Evolutionary conservation across 2,113 vertebrate genomes (phyloP).

Genomic region (Colistium nudipinnis): DNA sequence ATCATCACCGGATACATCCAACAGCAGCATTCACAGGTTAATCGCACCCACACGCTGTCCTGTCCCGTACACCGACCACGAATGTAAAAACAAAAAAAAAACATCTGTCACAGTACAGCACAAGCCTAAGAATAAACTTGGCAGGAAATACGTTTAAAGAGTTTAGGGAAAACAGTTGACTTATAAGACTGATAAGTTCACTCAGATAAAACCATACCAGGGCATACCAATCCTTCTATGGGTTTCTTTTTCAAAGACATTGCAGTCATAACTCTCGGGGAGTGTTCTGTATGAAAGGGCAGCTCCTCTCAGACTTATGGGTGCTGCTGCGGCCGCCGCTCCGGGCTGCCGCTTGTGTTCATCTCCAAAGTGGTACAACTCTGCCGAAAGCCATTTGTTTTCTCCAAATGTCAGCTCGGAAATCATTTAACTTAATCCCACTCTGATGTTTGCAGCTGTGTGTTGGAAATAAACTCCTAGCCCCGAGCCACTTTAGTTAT

Average conservation of each 20-base stretch:
- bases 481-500: neutral
- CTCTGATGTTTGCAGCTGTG: neutral
- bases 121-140: slow-evolving; percentile 21
- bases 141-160: slow-evolving; percentile 18
- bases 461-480: neutral
- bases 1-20: slow-evolving; percentile 91
- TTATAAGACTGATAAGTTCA: slow-evolving; percentile 41
- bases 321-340: slow-evolving; percentile 12
- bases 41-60: slow-evolving; percentile 2
- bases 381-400: slow-evolving; percentile 24
- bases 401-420: slow-evolving; percentile 16
- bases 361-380: slow-evolving; percentile 17
- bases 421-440: slow-evolving; percentile 31
- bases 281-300: slow-evolving; percentile 68
- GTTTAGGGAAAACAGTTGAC: slow-evolving; percentile 30
- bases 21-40: slow-evolving; percentile 90
- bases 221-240: slow-evolving; percentile 69
- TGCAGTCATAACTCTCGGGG: slow-evolving; percentile 63
- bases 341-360: slow-evolving; percentile 9
- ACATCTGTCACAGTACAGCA: neutral
- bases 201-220: slow-evolving; percentile 50
- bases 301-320: slow-evolving; percentile 62
- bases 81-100: neutral
- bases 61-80: neutral
- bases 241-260: slow-evolving; percentile 61